Evolutionary conservation across 2,113 vertebrate genomes (phyloP).

Genomic region (Pyxicephalus adspersus): DNA sequence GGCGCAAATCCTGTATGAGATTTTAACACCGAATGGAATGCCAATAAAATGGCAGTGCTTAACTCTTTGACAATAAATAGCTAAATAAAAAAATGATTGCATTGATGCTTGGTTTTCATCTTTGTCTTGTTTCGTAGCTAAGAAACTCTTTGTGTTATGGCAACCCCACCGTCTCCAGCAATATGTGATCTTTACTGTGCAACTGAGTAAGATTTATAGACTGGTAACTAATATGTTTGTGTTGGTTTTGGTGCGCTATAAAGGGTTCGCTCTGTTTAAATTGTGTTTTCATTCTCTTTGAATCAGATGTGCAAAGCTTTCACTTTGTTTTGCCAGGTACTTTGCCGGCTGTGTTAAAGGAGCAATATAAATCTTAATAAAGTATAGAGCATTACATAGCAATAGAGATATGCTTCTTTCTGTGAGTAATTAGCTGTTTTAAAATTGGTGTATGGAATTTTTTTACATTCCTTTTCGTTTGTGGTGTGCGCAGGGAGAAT

Average conservation of each 20-base stretch:
- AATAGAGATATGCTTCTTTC: conserved; percentile 33
- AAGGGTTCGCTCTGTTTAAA: conserved; percentile 31
- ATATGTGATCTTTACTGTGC: conserved; percentile 11
- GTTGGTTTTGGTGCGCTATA: conserved; percentile 50
- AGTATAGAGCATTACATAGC: conserved; percentile 41
- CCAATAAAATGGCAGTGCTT: background rate
- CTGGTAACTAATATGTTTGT: conserved; percentile 45
- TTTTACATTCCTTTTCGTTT: background rate
- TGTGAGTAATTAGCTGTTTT: conserved; percentile 34
- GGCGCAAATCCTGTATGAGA: background rate
- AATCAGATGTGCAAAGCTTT: conserved; percentile 37
- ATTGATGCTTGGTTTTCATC: conserved; percentile 3
- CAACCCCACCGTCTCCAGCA: conserved; percentile 24
- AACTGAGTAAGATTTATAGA: conserved; percentile 47
- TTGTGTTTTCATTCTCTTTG: conserved; percentile 44
- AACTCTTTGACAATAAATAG: background rate
- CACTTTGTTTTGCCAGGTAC: conserved; percentile 51
- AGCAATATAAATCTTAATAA: conserved; percentile 43
- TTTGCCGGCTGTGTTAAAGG: conserved; percentile 26
- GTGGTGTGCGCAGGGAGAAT: background rate
- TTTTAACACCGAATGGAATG: background rate
- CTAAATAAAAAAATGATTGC: background rate
- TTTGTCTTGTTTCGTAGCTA: conserved; percentile 43
- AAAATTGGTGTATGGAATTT: conserved; percentile 10
- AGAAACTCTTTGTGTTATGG: conserved; percentile 49